Evolutionary conservation across 2,797 vertebrate genomes (phyloP).

Genomic region (Spatula versicolor): DNA sequence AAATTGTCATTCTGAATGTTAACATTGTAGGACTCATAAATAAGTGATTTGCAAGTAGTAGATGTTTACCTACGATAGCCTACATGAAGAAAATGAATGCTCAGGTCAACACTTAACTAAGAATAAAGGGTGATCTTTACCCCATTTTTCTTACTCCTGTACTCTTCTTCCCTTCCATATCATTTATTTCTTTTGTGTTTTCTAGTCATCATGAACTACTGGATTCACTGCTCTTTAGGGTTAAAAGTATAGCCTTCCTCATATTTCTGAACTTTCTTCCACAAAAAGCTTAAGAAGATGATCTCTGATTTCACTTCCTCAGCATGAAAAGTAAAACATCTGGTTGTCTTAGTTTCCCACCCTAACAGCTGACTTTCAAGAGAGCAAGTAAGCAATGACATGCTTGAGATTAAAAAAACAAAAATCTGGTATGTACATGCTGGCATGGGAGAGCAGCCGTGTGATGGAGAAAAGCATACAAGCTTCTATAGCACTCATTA

Average conservation of each 20-base stretch:
- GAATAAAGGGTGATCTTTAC: not conserved
- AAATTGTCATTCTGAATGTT: not conserved
- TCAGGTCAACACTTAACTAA: not conserved
- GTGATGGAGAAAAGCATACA: not conserved
- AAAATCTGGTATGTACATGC: not conserved
- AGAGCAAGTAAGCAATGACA: conserved; percentile 23
- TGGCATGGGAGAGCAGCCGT: conserved; percentile 19
- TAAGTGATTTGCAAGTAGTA: not conserved
- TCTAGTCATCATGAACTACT: not conserved
- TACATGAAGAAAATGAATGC: not conserved
- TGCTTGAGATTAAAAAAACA: conserved; percentile 9
- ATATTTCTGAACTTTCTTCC: conserved; percentile 45
- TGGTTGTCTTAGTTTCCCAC: conserved; percentile 53
- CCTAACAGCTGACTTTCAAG: conserved; percentile 38
- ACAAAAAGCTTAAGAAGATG: conserved; percentile 41
- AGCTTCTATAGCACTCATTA: conserved; percentile 43
- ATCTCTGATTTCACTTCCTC: conserved; percentile 68
- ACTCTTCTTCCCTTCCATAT: not conserved
- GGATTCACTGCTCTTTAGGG: not conserved
- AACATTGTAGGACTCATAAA: not conserved
- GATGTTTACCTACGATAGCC: not conserved
- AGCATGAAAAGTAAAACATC: conserved; percentile 64
- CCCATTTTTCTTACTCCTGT: not conserved
- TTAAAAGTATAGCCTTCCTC: not conserved
- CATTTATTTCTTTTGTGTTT: accelerated